phyloP scores from a whole-genome alignment of 2,797 vertebrate genomes.

The Onychomys torridus region DNA sequence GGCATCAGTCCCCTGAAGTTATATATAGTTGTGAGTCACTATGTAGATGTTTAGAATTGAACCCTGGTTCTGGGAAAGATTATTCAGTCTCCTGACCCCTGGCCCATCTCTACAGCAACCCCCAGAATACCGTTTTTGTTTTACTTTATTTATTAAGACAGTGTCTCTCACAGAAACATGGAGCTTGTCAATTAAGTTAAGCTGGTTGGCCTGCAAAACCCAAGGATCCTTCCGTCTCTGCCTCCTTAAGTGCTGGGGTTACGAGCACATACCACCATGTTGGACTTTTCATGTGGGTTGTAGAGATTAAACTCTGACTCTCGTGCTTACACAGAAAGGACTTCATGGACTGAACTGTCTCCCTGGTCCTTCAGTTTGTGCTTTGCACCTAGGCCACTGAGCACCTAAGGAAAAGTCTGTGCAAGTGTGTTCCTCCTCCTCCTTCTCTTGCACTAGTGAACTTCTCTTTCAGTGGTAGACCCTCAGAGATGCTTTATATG shows the following conservation, averaged over 20 bases:
- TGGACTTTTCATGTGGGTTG: background rate
- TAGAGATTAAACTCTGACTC: background rate
- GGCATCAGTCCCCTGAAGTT: background rate
- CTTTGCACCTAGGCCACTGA: background rate
- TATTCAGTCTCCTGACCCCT: background rate
- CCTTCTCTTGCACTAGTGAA: constrained; percentile 17
- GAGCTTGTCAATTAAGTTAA: background rate
- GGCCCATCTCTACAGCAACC: background rate
- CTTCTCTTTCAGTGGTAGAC: background rate
- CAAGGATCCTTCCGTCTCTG: background rate
- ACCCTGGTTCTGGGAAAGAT: background rate
- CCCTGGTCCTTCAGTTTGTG: background rate
- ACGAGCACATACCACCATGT: background rate
- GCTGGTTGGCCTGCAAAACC: background rate
- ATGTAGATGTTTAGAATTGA: background rate
- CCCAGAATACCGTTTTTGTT: background rate
- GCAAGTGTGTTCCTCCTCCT: background rate
- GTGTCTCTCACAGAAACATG: background rate
- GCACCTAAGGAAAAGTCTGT: background rate
- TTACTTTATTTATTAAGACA: background rate
- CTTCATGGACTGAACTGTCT: background rate
- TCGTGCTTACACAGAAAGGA: background rate
- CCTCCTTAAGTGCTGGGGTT: background rate
- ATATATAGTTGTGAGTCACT: background rate
- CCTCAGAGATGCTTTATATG: background rate